phyloP scores from a whole-genome alignment of 2,797 vertebrate species.

The Clarias fuscus region DNA sequence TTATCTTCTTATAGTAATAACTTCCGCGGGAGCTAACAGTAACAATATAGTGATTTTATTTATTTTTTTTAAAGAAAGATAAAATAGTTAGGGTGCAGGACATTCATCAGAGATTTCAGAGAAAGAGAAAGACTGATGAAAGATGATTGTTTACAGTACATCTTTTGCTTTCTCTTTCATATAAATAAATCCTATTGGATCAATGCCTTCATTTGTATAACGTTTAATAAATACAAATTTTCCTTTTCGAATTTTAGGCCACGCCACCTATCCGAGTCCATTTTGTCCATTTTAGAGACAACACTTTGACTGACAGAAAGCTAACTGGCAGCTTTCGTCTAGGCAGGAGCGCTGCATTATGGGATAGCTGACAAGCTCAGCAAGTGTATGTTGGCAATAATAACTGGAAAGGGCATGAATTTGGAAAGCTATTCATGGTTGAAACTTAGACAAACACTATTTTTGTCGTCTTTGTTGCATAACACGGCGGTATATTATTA shows the following conservation, averaged over 20 bases:
- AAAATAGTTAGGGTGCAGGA: neutral
- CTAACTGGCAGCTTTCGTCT: neutral
- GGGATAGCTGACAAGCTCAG: neutral
- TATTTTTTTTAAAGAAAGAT: neutral
- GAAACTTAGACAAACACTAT: slow-evolving; percentile 7
- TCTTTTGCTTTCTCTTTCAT: neutral
- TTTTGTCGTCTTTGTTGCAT: slow-evolving; percentile 18
- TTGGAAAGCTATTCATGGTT: slow-evolving; percentile 7
- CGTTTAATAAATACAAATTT: neutral
- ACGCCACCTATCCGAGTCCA: neutral
- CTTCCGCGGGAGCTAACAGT: neutral
- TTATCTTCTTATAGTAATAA: neutral
- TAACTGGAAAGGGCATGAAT: neutral
- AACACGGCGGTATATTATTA: slow-evolving; percentile 14
- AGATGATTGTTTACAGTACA: neutral
- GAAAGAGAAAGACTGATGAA: neutral
- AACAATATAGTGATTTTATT: neutral
- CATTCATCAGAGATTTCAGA: neutral
- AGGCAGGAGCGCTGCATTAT: neutral
- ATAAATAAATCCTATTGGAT: neutral
- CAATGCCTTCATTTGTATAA: neutral
- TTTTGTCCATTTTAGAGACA: neutral
- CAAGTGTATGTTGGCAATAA: neutral
- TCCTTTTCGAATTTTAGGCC: neutral
- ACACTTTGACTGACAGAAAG: neutral